phyloP scores from a whole-genome alignment of 2,113 vertebrate species.

The Phrynosoma blainvillii region DNA sequence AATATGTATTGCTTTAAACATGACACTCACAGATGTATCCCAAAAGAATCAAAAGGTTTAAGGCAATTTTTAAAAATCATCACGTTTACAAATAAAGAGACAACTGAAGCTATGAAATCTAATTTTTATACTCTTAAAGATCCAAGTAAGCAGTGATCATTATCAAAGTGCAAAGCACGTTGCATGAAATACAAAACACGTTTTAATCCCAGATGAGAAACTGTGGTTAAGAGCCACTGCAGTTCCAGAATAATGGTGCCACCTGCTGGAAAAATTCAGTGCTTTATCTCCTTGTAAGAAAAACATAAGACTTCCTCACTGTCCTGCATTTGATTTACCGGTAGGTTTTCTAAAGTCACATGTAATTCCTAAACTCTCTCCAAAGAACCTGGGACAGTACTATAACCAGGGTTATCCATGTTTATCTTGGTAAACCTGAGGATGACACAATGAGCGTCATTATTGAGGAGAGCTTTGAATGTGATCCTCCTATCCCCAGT shows the following conservation, averaged over 20 bases:
- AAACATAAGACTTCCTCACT: background rate
- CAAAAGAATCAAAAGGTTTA: background rate
- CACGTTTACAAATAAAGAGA: background rate
- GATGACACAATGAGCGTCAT: background rate
- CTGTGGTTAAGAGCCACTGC: background rate
- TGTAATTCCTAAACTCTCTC: background rate
- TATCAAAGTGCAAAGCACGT: background rate
- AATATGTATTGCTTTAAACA: background rate
- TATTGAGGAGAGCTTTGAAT: background rate
- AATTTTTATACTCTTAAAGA: background rate
- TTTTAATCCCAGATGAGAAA: background rate
- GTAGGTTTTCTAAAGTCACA: background rate
- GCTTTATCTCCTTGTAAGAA: background rate
- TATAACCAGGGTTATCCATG: background rate
- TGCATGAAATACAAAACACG: background rate
- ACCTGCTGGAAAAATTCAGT: slow-evolving; percentile 11
- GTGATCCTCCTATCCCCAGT: too few species aligned
- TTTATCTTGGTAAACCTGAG: background rate
- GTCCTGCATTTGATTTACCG: background rate
- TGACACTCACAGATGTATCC: background rate
- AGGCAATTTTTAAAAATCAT: background rate
- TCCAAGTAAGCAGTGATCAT: background rate
- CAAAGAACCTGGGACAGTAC: background rate
- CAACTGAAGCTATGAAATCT: background rate
- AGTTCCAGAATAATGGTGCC: background rate